Percentiles rank a stretch among this genome's conserved stretches.
These are phyloP conservation scores for Coronaproctus castanopsis DNA, from an alignment of 2,888 invertebrate genomes.

Conservation along the genomic window DNA sequence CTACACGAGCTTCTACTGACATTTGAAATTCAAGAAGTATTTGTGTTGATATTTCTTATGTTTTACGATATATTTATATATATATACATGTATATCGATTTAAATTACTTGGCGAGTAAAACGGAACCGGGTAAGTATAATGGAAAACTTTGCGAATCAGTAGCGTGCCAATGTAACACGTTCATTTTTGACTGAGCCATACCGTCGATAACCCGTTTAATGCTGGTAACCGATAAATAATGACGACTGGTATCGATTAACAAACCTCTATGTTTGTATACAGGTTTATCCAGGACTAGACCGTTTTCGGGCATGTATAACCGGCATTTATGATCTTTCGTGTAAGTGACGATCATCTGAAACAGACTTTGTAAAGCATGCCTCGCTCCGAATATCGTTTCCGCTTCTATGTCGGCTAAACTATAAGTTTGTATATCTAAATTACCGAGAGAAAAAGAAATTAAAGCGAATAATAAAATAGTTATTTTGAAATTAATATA, in stretches of 20 bases:
- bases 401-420: constrained; percentile 20
- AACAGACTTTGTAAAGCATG: constrained; percentile 56
- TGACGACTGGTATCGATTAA: constrained; percentile 77
- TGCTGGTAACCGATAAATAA: constrained; percentile 48
- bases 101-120: constrained; percentile 42
- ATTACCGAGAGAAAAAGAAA: constrained; percentile 26
- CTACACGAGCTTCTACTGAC: too few species aligned
- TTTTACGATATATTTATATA: too few species aligned
- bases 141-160: constrained; percentile 84
- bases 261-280: constrained; percentile 65
- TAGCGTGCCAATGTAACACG: constrained; percentile 79
- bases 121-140: constrained; percentile 53
- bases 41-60: too few species aligned
- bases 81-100: too few species aligned
- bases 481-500: background rate
- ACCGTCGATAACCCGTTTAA: constrained; percentile 54
- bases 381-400: constrained; percentile 31
- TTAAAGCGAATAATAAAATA: background rate
- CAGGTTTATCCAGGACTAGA: constrained; percentile 52
- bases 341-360: constrained; percentile 31
- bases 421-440: constrained; percentile 26
- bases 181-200: constrained; percentile 80
- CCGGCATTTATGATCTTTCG: background rate
- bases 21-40: too few species aligned
- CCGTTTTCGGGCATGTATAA: constrained; percentile 39